A percentile compares a stretch with the other conserved stretches of the same genome.
phyloP scores from a whole-genome alignment of 2,113 vertebrate species.

The Tachycineta bicolor region DNA sequence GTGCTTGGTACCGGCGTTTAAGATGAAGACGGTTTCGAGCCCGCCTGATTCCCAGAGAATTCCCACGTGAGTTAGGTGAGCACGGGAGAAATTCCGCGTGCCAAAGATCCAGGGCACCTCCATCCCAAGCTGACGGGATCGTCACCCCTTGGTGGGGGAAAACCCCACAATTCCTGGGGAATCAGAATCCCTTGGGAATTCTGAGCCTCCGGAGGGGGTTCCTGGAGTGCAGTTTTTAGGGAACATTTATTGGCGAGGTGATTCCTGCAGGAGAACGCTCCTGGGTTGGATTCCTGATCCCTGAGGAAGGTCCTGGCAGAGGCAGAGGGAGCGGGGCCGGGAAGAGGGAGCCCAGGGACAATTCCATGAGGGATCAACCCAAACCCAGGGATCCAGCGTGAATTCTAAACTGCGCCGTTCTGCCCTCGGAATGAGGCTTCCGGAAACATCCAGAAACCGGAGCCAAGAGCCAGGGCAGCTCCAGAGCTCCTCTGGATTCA shows the following conservation, averaged over 20 bases:
- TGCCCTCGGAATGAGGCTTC: not conserved
- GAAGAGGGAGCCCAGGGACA: not conserved
- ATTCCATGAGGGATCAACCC: not conserved
- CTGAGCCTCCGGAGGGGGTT: not conserved
- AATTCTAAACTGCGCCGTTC: not conserved
- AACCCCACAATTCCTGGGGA: not conserved
- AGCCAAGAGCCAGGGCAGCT: rapidly evolving
- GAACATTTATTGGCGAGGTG: not conserved
- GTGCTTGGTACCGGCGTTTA: not conserved
- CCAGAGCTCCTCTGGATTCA: not conserved
- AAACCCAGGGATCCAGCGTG: not conserved
- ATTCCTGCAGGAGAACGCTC: not conserved
- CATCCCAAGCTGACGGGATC: not conserved
- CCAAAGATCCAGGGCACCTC: not conserved
- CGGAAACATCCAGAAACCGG: not conserved
- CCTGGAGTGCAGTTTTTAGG: not conserved
- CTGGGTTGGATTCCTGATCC: constrained; percentile 8
- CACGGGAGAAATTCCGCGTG: not conserved
- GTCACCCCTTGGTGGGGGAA: rapidly evolving
- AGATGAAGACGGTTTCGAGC: not conserved
- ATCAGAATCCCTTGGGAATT: not conserved
- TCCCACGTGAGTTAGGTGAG: not conserved
- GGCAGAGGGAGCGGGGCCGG: not conserved
- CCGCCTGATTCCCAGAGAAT: not conserved
- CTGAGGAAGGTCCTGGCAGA: not conserved